phyloP scores from a whole-genome alignment of 2,113 vertebrate species.

The Pachycephala philippinensis region DNA sequence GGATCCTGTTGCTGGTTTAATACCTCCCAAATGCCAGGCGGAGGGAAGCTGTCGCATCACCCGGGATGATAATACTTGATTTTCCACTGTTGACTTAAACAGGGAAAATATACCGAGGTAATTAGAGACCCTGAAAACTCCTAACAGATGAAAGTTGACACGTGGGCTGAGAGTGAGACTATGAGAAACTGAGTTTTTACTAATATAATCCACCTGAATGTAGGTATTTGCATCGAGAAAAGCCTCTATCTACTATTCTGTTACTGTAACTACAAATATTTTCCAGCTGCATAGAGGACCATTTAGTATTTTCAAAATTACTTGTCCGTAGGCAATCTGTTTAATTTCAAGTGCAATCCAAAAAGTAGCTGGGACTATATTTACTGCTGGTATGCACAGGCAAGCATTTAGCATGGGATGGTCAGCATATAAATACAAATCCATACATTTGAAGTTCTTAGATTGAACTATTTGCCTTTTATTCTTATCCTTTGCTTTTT shows the following conservation, averaged over 20 bases:
- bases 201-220: neutral
- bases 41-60: neutral
- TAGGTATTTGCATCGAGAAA: neutral
- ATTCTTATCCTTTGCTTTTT: neutral
- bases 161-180: neutral
- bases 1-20: neutral
- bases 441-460: neutral
- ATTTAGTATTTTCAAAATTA: constrained; percentile 12
- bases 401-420: neutral
- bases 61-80: neutral
- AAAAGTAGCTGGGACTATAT: neutral
- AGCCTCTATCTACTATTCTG: neutral
- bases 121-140: neutral
- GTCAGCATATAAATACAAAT: neutral
- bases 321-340: neutral
- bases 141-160: neutral
- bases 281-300: constrained; percentile 25
- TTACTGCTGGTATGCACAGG: neutral
- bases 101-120: neutral
- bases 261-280: neutral
- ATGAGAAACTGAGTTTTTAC: neutral
- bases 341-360: constrained; percentile 11
- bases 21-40: neutral
- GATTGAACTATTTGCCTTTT: neutral
- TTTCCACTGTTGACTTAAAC: neutral